Evolutionary conservation across 2,888 invertebrate genomes (phyloP).

Genomic region (Penaeus monodon): DNA sequence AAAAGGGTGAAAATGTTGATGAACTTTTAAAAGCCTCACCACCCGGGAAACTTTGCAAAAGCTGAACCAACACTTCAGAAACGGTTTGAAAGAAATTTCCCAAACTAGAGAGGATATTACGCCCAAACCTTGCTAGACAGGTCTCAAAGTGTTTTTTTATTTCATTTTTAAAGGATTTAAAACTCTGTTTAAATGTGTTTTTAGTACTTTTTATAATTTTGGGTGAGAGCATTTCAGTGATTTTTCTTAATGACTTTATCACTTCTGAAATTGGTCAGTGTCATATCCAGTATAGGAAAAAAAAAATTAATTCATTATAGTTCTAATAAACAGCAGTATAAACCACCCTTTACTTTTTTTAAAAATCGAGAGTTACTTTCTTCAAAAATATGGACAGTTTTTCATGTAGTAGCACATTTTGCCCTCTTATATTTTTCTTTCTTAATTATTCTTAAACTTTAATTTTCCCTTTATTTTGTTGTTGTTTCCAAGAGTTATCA

Average conservation of each 20-base stretch:
- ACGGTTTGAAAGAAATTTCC: slow-evolving; percentile 20
- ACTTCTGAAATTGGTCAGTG: too few relatives aligned
- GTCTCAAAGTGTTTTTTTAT: neutral
- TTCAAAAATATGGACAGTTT: too few relatives aligned
- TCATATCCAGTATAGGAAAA: too few relatives aligned
- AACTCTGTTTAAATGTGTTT: neutral
- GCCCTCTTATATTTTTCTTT: too few relatives aligned
- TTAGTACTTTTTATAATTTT: slow-evolving; percentile 1
- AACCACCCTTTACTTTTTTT: too few relatives aligned
- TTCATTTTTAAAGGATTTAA: neutral
- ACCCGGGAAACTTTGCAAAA: slow-evolving; percentile 36
- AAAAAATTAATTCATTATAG: too few relatives aligned
- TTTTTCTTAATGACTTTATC: neutral
- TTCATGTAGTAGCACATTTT: too few relatives aligned
- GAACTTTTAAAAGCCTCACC: slow-evolving; percentile 26
- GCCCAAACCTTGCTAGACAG: slow-evolving; percentile 36
- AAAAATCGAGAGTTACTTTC: too few relatives aligned
- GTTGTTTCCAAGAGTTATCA: too few relatives aligned
- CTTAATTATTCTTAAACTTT: too few relatives aligned
- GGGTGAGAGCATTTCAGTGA: neutral
- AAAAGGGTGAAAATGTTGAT: slow-evolving; percentile 1
- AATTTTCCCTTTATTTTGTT: too few relatives aligned
- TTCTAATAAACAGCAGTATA: too few relatives aligned
- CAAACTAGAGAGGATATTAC: slow-evolving; percentile 31
- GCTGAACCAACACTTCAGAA: slow-evolving; percentile 48